Conservation (phyloP, 2,797 vertebrate species). For the Octomys mimax region DNA sequence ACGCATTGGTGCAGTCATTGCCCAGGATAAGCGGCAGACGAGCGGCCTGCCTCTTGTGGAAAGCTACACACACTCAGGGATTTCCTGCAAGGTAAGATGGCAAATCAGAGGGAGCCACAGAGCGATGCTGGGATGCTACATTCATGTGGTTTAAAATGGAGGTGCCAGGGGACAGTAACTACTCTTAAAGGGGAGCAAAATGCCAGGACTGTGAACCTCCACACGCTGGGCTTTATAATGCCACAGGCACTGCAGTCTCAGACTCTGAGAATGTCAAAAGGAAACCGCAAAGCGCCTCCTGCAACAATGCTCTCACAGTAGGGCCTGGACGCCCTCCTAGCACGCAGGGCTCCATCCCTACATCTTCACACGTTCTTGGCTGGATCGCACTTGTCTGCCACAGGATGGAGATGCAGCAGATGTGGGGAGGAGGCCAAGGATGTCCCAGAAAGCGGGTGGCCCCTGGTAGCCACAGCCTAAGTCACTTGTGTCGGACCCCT, state of each 20-base stretch:
- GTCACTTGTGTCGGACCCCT: background rate
- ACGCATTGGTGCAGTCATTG: too few relatives aligned
- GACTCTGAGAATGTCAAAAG: background rate
- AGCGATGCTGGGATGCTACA: background rate
- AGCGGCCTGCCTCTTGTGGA: background rate
- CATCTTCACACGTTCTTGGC: background rate
- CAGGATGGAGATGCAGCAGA: background rate
- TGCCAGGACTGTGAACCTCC: background rate
- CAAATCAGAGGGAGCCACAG: background rate
- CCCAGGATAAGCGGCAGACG: background rate
- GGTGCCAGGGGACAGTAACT: background rate
- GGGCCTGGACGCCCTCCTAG: background rate
- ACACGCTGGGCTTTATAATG: background rate
- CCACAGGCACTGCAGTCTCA: background rate
- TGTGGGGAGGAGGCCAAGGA: too few relatives aligned
- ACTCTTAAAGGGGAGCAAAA: background rate
- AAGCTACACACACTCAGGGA: background rate
- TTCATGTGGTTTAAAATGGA: slow-evolving; percentile 7
- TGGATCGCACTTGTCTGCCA: background rate
- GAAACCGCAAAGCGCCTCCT: background rate
- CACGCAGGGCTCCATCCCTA: background rate
- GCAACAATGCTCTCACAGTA: background rate
- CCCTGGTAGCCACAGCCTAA: background rate
- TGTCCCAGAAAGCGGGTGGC: background rate
- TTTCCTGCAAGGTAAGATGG: background rate